phyloP scores from a whole-genome alignment of 2,797 vertebrate species.

The Chloroceryle inda region DNA sequence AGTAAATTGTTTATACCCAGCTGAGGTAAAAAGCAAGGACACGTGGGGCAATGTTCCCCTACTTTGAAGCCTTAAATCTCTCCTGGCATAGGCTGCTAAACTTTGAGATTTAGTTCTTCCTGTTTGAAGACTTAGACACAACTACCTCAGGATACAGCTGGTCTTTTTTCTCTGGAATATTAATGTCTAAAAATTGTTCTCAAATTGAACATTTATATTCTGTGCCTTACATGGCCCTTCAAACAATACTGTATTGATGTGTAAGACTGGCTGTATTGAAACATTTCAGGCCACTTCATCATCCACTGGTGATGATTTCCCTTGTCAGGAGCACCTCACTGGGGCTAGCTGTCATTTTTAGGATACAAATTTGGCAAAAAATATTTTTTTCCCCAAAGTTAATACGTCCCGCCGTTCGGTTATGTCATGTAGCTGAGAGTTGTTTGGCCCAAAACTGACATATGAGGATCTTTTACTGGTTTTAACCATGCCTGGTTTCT shows the following conservation, averaged over 20 bases:
- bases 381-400: neutral
- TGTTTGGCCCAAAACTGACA: neutral
- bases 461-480: neutral
- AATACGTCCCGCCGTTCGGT: neutral
- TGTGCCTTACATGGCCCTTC: neutral
- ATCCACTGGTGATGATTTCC: neutral
- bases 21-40: constrained; percentile 1
- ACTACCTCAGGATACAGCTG: neutral
- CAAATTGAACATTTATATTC: neutral
- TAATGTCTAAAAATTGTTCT: neutral
- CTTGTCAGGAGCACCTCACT: neutral
- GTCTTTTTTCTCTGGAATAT: neutral
- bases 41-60: neutral
- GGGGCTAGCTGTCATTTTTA: neutral
- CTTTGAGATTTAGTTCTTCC: neutral
- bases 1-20: neutral
- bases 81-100: neutral
- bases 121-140: neutral
- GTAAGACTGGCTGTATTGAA: neutral
- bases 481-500: neutral
- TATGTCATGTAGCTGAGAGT: neutral
- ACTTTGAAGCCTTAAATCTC: neutral
- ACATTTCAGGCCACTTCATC: neutral
- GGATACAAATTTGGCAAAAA: neutral
- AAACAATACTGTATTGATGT: neutral